Conservation (phyloP, 2,888 invertebrate genomes). For the Adelognathus sp. region DNA sequence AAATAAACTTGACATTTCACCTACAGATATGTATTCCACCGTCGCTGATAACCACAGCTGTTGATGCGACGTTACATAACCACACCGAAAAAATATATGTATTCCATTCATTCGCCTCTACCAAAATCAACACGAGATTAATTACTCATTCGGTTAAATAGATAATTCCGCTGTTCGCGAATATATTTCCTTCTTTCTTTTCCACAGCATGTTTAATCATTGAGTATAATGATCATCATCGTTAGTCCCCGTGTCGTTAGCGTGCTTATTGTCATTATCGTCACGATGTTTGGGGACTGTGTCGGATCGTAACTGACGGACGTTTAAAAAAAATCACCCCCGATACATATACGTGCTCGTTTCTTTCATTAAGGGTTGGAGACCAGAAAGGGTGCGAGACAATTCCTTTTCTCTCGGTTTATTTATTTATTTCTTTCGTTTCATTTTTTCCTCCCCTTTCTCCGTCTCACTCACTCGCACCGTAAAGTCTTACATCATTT, state of each 20-base stretch:
- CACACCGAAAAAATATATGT: too few species aligned
- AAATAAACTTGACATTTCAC: too few species aligned
- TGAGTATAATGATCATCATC: constrained; percentile 14
- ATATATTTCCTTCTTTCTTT: neutral
- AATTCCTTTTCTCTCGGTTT: constrained; percentile 28
- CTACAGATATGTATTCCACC: too few species aligned
- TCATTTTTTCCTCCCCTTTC: neutral
- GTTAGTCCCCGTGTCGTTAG: neutral
- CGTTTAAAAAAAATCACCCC: constrained; percentile 41
- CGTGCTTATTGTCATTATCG: constrained; percentile 14
- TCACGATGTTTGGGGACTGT: constrained; percentile 24
- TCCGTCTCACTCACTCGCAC: constrained; percentile 18
- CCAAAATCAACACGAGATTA: too few species aligned
- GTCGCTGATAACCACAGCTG: too few species aligned
- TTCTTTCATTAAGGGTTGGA: constrained; percentile 43
- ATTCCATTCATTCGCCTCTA: too few species aligned
- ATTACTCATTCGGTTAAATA: too few species aligned
- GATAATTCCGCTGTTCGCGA: neutral
- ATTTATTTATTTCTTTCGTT: neutral
- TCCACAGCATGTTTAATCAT: constrained; percentile 1
- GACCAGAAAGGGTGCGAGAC: constrained; percentile 14
- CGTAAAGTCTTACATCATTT: constrained; percentile 39
- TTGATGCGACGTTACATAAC: too few species aligned
- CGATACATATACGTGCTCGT: constrained; percentile 31
- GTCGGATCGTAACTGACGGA: constrained; percentile 16